Evolutionary conservation across 2,888 invertebrate species (phyloP).

Genomic region (Cremastinae sp.): DNA sequence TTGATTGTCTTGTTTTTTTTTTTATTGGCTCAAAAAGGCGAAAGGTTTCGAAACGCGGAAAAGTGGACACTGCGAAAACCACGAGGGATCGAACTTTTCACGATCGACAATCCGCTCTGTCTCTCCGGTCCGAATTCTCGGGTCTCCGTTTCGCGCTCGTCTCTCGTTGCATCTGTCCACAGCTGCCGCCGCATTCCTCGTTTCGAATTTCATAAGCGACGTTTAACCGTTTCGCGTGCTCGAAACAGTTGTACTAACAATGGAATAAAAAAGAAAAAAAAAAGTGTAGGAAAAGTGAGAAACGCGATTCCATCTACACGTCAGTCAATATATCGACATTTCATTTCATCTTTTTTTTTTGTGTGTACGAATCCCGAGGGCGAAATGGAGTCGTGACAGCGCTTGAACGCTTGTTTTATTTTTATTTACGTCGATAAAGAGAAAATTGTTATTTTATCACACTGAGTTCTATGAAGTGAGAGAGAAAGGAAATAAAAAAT

Average conservation of each 20-base stretch:
- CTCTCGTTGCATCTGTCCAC: conserved; percentile 45
- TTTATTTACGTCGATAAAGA: too few species aligned
- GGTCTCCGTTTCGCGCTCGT: conserved; percentile 17
- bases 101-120: not conserved
- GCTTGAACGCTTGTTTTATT: too few species aligned
- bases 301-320: not conserved
- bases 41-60: conserved; percentile 13
- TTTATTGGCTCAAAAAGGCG: conserved; percentile 39
- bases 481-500: too few species aligned
- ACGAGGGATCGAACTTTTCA: conserved; percentile 39
- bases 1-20: not conserved
- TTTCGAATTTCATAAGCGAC: conserved; percentile 47
- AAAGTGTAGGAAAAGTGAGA: conserved; percentile 23
- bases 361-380: too few species aligned
- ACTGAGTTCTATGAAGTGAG: too few species aligned
- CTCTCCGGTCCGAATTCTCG: conserved; percentile 8
- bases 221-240: conserved; percentile 37
- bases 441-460: too few species aligned
- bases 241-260: conserved; percentile 33
- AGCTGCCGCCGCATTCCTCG: conserved; percentile 50
- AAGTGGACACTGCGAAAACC: too few species aligned
- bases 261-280: conserved; percentile 3
- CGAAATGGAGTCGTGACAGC: too few species aligned
- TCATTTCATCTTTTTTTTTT: too few species aligned
- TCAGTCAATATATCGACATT: conserved; percentile 1